Evolutionary conservation across 2,113 vertebrate species (phyloP), one percentile per base, ranked within the genome.

Genomic region (Python bivittatus): DNA sequence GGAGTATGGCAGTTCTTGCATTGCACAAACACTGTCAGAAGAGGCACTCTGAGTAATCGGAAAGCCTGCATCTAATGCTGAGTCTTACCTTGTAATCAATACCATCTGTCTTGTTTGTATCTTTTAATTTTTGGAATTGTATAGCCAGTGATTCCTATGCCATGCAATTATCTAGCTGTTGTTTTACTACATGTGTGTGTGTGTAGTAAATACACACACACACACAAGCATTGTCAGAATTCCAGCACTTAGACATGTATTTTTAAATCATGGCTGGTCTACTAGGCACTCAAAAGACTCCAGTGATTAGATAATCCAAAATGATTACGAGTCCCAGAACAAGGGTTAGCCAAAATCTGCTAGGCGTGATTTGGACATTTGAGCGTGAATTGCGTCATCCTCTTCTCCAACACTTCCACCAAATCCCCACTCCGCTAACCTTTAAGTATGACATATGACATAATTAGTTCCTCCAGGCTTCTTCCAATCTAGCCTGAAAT

Each of bases 251-350:
- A 38, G 91, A 87, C 60, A 11, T 2, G n/a, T 42, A 33, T 25
- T 3, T 53, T 83, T 86, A 0, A 33, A 88, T 85, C 88, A 87
- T 72, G 8, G n/a, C 44, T 93, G 68, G 83, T 0, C 79, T 88
- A 84, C 38, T 57, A 84, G 54, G 86, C 56, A 85, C 17, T 48
- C 6, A 6, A 0, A 38, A 88, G 0, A 3, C 1, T 0, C 0
- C 1, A 64, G 2, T 61, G 86, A 68, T 91, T 33, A 0, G 84
- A 29, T 29, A 68, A 33, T 88, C 25, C 0, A 0, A 20, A 88
- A 79, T 20, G 86, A 0, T 29, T 42, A 11, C 0, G 22, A 79
- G 33, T 25, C 9, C 60, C 0, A 1, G 0, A 89, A 42, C 2
- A 90, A 38, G 3, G 85, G 48, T 13, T 83, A 58, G 33, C 0